phyloP scores from a whole-genome alignment of 2,113 vertebrate species.

The Bos indicus region DNA sequence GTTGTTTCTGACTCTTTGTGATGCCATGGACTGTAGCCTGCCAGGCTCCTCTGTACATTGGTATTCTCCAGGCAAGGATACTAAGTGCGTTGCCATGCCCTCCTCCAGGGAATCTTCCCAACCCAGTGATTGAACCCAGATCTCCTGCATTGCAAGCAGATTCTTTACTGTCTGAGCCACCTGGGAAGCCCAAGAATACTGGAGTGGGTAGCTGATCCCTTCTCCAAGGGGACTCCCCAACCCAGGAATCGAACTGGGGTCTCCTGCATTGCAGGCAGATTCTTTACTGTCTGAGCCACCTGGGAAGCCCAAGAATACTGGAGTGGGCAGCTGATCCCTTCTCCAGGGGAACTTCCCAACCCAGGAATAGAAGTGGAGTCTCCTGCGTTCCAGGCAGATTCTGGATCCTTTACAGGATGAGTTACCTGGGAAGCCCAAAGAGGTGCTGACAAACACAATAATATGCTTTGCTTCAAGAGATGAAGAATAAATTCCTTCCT shows the following conservation, averaged over 20 bases:
- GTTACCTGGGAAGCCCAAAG: background rate
- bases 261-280: background rate
- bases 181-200: background rate
- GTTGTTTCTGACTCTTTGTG: background rate
- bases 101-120: background rate
- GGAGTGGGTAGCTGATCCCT: no score
- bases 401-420: background rate
- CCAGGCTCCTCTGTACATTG: background rate
- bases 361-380: background rate
- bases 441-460: background rate
- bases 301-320: background rate
- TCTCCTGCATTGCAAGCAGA: background rate
- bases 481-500: background rate
- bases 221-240: background rate
- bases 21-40: background rate
- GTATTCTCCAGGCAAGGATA: background rate
- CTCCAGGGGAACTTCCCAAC: background rate
- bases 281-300: background rate
- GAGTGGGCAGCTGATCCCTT: background rate
- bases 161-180: background rate
- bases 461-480: background rate
- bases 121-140: background rate
- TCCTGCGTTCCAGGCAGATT: background rate
- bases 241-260: background rate
- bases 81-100: background rate